Base-by-base conservation (phyloP, 2,113 vertebrate species). In the Hippocampus mohnikei region DNA sequence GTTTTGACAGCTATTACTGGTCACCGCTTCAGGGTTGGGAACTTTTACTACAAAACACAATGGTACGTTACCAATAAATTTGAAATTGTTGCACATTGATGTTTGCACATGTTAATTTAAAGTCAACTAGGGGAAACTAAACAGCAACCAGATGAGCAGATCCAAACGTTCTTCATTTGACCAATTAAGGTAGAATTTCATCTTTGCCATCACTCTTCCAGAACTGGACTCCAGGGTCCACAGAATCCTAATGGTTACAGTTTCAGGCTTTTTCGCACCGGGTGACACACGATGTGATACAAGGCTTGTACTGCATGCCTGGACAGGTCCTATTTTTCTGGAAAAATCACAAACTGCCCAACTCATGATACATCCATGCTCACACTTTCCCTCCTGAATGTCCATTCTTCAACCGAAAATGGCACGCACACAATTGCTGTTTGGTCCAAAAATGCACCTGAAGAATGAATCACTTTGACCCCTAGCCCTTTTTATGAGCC, bases 271-370 rank as follows among this genome's bases (percentile, higher is more conserved):
- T 79, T 77, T 64, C 70, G 83, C 81, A 61, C 69, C 67, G 70
- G 69, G 65, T 78, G 77, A 87, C 78, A 81, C 60, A 73, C 76
- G 74, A 84, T 75, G 80, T 78, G 84, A 89, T 84, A 72, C 33
- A 65, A 83, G 79, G 85, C 81, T 71, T 63, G 74, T 72, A 75
- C 82, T 82, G 79, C 76, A 74, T 75, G 82, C 62, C 52, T 69
- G 71, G 79, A 86, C 78, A 86, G 82, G 73, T 75, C 80, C 69
- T 70, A 86, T 90, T 89, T 85, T 76, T 91, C 87, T 89, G 79
- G 37, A 65, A 87, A 91, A 89, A 84, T 74, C 69, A 72, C 80
- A 79, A 83, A 72, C 58, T 69, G 71, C 79, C 46, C 41, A 40
- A 46, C 64, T 74, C 68, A 63, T 79, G 77, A 77, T 74, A 66